A percentile compares a stretch with the other conserved stretches of the same genome.
phyloP scores from a whole-genome alignment of 2,797 vertebrate genomes.

The Peromyscus eremicus region DNA sequence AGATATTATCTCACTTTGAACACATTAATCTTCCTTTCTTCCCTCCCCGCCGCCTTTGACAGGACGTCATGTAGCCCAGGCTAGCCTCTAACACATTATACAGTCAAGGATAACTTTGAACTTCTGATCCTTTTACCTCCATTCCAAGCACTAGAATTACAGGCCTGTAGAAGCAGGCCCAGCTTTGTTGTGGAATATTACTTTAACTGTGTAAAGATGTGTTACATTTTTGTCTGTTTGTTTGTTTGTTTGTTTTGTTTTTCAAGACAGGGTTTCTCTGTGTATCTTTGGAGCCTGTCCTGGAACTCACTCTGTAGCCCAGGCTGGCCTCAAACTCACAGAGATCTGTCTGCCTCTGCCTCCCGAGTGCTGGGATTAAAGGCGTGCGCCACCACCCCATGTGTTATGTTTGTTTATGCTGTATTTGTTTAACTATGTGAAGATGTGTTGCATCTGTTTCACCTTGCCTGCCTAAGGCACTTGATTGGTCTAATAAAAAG shows the following conservation, averaged over 20 bases:
- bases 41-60: neutral
- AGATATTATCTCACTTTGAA: neutral
- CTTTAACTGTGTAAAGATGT: neutral
- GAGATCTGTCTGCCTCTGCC: no score
- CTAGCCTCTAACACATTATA: neutral
- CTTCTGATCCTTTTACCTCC: neutral
- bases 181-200: neutral
- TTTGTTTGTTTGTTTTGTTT: no score
- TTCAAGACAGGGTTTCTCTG: no score
- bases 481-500: neutral
- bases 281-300: no score
- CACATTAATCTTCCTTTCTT: neutral
- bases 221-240: neutral
- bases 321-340: no score
- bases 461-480: neutral
- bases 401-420: neutral
- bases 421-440: neutral
- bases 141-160: neutral
- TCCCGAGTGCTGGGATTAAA: no score
- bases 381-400: no score
- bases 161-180: neutral
- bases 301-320: no score
- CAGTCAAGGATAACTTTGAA: neutral
- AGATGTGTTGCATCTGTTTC: neutral
- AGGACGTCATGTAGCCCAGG: neutral